These are phyloP conservation scores for Empis livida DNA, from an alignment of 2,888 invertebrate genomes.

Conservation along the genomic window DNA sequence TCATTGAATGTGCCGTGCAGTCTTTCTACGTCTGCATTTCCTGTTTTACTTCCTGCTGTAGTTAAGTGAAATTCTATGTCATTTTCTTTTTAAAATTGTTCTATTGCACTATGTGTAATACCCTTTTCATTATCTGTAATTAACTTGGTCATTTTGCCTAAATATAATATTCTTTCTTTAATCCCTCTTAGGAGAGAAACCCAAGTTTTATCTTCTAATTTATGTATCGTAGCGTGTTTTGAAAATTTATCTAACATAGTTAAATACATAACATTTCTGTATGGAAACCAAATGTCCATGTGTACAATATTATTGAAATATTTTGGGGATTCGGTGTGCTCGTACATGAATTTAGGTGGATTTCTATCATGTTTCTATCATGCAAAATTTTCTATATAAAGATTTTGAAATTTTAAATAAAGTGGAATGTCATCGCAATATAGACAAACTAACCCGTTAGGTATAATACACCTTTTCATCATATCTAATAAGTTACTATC, in stretches of 20 bases:
- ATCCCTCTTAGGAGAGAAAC: slow-evolving; percentile 1
- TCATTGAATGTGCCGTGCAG: slow-evolving; percentile 8
- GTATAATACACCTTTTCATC: slow-evolving; percentile 3
- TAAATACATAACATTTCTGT: slow-evolving; percentile 5
- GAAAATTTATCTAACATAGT: slow-evolving; percentile 5
- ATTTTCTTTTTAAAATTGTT: slow-evolving; percentile 4
- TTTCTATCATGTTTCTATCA: background rate
- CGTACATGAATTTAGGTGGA: background rate
- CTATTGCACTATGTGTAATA: slow-evolving; percentile 2
- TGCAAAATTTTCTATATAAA: slow-evolving; percentile 7
- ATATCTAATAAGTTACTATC: background rate
- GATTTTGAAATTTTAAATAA: slow-evolving; percentile 6
- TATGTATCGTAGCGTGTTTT: slow-evolving; percentile 1
- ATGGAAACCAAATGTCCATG: slow-evolving; percentile 5
- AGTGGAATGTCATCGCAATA: slow-evolving; percentile 5
- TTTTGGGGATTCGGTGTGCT: background rate
- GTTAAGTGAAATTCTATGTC: slow-evolving; percentile 4
- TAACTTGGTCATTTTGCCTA: slow-evolving; percentile 4
- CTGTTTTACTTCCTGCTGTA: slow-evolving; percentile 7
- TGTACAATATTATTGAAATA: slow-evolving; percentile 4
- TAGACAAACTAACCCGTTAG: slow-evolving; percentile 9
- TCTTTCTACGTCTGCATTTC: slow-evolving; percentile 7
- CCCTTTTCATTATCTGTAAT: background rate
- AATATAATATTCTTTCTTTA: slow-evolving; percentile 2
- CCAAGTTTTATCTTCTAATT: slow-evolving; percentile 4